Base-by-base conservation (phyloP, 2,797 vertebrate genomes). In the Melanotaenia nigrans region DNA sequence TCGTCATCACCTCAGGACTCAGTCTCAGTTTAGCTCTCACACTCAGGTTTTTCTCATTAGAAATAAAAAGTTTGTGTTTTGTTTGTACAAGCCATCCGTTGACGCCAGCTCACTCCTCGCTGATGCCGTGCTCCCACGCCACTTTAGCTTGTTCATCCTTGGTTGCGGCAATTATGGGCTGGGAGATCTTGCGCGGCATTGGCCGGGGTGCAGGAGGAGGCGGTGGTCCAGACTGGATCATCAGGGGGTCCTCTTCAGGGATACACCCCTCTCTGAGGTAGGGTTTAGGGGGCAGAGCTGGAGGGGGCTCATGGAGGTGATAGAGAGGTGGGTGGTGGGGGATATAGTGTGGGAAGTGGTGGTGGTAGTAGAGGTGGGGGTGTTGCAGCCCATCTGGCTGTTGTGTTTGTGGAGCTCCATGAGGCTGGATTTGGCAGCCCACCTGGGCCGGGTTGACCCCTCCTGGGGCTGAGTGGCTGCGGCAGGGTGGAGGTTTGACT, bases 121-220 rank as follows among this genome's bases (percentile, higher is more conserved):
- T 80, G 79, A 96, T 82, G 84, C 96, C 92, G 0, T 95, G 96
- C 86, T 97, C 96, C 96, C 97, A 98, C 0, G 94, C 95, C 87
- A 97, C 95, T 68, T 96, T 95, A 12, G 96, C 95, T 59, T 96
- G 96, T 78, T 96, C 96, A 0, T 97, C 96, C 91, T 96, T 96
- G 63, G 85, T 73, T 0, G 85, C 88, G 0, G 85, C 86, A 35
- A 90, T 94, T 4, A 95, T 89, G 10, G 96, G 95, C 40, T 96
- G 95, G 22, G 96, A 95, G 88, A 94, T 94, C 87, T 95, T 96
- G 60, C 95, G 94, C 0, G 95, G 95, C 89, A 95, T 85, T 0
- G 93, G 92, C 13, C 81, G 78, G 8, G 88, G 87, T 0, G 68
- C 79, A 0, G 83, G 71, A 81, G 78, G 76, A 1, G 94, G 90